Conservation (phyloP, 2,888 invertebrate species). For the Ferrisia virgata region DNA sequence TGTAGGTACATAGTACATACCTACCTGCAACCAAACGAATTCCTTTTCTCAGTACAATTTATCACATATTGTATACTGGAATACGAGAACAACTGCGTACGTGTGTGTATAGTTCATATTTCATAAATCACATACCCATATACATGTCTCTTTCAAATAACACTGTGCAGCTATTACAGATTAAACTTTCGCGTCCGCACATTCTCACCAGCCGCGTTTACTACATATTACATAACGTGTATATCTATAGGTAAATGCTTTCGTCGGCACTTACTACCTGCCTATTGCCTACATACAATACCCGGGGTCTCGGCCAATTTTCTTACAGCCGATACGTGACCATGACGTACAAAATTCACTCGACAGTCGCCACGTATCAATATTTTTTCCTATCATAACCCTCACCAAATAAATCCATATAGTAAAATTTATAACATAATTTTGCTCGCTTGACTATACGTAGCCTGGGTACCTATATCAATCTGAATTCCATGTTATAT, state of each 20-base stretch:
- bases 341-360: neutral
- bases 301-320: neutral
- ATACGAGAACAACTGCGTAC: neutral
- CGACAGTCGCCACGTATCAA: neutral
- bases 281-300: neutral
- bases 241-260: too few relatives aligned
- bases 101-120: neutral
- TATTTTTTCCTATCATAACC: neutral
- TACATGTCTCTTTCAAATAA: slow-evolving; percentile 20
- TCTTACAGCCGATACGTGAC: neutral
- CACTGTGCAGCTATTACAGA: slow-evolving; percentile 15
- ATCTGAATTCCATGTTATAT: neutral
- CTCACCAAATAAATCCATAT: neutral
- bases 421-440: neutral
- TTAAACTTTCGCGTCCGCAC: slow-evolving; percentile 24
- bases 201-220: neutral
- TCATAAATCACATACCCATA: slow-evolving; percentile 31
- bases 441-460: neutral
- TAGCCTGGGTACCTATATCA: too few relatives aligned
- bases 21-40: neutral
- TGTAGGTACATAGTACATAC: too few relatives aligned
- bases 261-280: too few relatives aligned
- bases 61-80: neutral
- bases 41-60: neutral
- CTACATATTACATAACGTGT: neutral